Evolutionary conservation across 1,140 invertebrate species (phyloP).

Genomic region (Drosophila pseudoobscura): DNA sequence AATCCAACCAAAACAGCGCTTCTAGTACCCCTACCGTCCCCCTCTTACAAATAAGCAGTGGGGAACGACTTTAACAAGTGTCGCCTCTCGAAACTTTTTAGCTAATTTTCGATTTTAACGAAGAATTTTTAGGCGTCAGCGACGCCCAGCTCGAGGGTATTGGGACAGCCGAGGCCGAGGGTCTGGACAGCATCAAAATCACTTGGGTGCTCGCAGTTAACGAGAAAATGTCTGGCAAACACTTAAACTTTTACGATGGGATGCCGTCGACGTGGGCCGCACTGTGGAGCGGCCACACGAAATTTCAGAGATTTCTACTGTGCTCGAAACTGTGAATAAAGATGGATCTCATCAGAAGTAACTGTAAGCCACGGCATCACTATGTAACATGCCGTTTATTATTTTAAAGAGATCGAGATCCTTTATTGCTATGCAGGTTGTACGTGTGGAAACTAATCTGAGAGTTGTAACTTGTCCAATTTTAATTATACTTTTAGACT

Average conservation of each 20-base stretch:
- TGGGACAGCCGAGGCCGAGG: conserved; percentile 13
- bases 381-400: too few relatives aligned
- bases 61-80: conserved; percentile 61
- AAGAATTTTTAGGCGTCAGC: conserved; percentile 62
- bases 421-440: too few relatives aligned
- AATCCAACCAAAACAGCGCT: conserved; percentile 10
- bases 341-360: too few relatives aligned
- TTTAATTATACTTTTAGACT: conserved; percentile 20
- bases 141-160: conserved; percentile 15
- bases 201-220: conserved; percentile 69
- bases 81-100: conserved; percentile 69
- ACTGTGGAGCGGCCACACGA: conserved; percentile 23
- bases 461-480: conserved; percentile 19
- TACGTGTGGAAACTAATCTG: too few relatives aligned
- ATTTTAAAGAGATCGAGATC: too few relatives aligned
- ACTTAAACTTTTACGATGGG: conserved; percentile 78
- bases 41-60: not conserved
- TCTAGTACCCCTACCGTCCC: not conserved
- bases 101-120: conserved; percentile 76
- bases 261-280: conserved; percentile 42
- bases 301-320: not conserved
- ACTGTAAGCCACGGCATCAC: too few relatives aligned
- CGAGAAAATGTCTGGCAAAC: conserved; percentile 80
- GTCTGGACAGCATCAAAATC: conserved; percentile 67
- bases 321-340: too few relatives aligned